phyloP scores from a whole-genome alignment of 2,113 vertebrate species.

The Geococcyx californianus region DNA sequence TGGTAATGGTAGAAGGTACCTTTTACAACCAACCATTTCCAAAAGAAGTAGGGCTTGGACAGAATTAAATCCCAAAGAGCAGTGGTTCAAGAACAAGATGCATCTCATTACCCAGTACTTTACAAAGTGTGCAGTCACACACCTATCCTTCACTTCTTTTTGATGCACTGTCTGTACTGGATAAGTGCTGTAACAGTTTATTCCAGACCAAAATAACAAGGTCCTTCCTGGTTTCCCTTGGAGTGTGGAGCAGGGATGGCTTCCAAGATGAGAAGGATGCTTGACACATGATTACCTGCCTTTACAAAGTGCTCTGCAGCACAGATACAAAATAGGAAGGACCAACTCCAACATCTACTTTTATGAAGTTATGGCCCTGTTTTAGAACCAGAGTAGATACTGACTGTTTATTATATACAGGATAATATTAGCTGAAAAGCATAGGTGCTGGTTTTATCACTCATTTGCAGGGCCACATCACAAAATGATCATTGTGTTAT shows the following conservation, averaged over 20 bases:
- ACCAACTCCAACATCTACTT: neutral
- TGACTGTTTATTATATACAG: neutral
- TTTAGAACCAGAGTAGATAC: neutral
- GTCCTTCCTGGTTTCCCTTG: neutral
- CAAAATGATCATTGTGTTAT: neutral
- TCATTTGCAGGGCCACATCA: accelerated
- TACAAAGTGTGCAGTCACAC: neutral
- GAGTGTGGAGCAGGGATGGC: neutral
- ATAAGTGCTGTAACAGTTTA: neutral
- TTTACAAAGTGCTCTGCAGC: neutral
- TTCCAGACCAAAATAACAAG: neutral
- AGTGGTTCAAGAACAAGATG: neutral
- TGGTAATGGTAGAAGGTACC: neutral
- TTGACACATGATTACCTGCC: neutral
- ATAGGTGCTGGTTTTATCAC: neutral
- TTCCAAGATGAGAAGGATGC: neutral
- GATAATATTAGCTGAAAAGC: neutral
- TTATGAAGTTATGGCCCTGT: neutral
- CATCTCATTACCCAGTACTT: neutral
- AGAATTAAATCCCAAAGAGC: neutral
- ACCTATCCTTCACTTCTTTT: neutral
- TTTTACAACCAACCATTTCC: neutral
- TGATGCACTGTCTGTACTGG: neutral
- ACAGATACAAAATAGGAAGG: neutral
- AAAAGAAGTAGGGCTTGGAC: neutral